Percentiles rank a stretch among this genome's conserved stretches.
Conservation (phyloP, 1,140 invertebrate species). For the Rhopalosiphum padi region DNA sequence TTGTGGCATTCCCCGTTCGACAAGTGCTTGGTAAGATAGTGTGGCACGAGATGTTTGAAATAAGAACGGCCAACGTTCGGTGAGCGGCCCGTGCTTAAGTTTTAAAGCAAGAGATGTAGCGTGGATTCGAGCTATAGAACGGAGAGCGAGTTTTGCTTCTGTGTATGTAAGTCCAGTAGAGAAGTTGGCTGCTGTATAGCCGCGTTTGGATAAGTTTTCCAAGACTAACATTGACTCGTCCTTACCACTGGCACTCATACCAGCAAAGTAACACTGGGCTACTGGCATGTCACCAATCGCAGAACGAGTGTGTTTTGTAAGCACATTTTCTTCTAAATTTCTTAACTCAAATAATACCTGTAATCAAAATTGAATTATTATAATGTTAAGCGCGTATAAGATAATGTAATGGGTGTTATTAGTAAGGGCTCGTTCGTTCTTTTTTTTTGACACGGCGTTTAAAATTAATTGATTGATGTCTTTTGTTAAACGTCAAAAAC, state of each 20-base stretch:
- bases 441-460: background rate
- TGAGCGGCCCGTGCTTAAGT: constrained; percentile 68
- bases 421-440: background rate
- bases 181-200: constrained; percentile 70
- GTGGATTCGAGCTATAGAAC: constrained; percentile 75
- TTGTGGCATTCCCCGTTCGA: constrained; percentile 77
- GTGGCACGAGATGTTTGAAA: constrained; percentile 78
- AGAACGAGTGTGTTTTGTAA: constrained; percentile 60
- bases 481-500: background rate
- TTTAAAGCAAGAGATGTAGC: constrained; percentile 74
- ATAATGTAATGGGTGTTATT: background rate
- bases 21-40: constrained; percentile 78
- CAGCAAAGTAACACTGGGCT: constrained; percentile 72
- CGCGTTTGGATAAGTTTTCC: constrained; percentile 68
- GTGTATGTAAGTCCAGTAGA: constrained; percentile 72
- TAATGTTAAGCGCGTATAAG: background rate
- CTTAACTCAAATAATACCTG: constrained; percentile 73
- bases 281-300: constrained; percentile 71
- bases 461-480: background rate
- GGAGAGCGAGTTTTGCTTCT: constrained; percentile 72
- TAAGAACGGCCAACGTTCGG: constrained; percentile 74
- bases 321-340: constrained; percentile 66
- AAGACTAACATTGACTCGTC: constrained; percentile 73
- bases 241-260: constrained; percentile 67
- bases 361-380: constrained; percentile 58